Evolutionary conservation across 1,140 invertebrate genomes (phyloP).

Genomic region (Saccostrea glomerata): DNA sequence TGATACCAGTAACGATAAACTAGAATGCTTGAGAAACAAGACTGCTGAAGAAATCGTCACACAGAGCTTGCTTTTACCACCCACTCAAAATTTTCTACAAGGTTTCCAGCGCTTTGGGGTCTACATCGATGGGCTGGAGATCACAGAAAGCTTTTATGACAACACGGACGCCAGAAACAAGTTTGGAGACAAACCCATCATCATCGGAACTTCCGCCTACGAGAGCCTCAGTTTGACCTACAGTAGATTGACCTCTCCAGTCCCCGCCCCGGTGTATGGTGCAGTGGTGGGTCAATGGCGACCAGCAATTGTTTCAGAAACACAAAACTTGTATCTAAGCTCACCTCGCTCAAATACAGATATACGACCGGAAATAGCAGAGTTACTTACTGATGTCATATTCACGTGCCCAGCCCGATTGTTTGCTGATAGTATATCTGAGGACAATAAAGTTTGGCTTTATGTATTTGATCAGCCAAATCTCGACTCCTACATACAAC

Average conservation of each 20-base stretch:
- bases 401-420: background rate
- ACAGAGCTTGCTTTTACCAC: background rate
- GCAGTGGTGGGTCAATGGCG: background rate
- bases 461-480: background rate
- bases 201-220: background rate
- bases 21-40: background rate
- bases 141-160: background rate
- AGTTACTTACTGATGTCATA: background rate
- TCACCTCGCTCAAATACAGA: background rate
- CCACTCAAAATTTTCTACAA: background rate
- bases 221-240: background rate
- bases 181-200: background rate
- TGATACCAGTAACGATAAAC: background rate
- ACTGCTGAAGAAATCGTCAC: background rate
- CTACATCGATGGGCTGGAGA: slow-evolving; percentile 7
- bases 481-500: background rate
- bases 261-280: background rate
- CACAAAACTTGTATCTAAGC: background rate
- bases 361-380: background rate
- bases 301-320: background rate
- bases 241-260: background rate
- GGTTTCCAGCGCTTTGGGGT: background rate
- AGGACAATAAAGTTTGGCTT: background rate
- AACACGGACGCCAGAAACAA: background rate
- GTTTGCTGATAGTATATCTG: background rate